A percentile compares a stretch with the other conserved stretches of the same genome.
phyloP scores from a whole-genome alignment of 2,113 vertebrate genomes.

The Gnathonemus longibarbis region DNA sequence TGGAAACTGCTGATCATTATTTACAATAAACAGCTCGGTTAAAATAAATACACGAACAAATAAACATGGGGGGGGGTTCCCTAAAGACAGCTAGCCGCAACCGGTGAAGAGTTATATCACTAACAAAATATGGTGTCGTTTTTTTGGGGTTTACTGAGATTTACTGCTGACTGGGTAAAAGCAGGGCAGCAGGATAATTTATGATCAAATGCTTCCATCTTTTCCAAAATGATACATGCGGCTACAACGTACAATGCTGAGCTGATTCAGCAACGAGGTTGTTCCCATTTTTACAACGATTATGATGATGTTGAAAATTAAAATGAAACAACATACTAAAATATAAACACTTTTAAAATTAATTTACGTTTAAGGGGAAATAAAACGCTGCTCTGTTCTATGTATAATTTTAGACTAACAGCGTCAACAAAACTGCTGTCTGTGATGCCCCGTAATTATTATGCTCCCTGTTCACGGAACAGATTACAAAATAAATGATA shows the following conservation, averaged over 20 bases:
- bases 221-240: background rate
- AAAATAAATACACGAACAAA: background rate
- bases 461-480: conserved; percentile 2
- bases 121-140: background rate
- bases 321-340: background rate
- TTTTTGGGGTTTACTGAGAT: background rate
- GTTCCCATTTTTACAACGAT: background rate
- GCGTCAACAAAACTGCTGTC: background rate
- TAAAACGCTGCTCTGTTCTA: background rate
- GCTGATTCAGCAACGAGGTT: background rate
- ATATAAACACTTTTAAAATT: background rate
- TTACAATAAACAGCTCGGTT: background rate
- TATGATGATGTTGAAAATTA: background rate
- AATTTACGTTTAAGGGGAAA: background rate
- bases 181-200: background rate
- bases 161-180: background rate
- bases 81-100: background rate
- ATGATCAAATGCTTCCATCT: background rate
- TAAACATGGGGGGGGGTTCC: background rate
- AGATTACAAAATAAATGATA: background rate
- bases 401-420: background rate
- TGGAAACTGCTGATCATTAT: background rate
- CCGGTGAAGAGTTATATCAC: background rate
- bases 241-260: background rate
- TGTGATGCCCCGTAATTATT: background rate